phyloP scores from a whole-genome alignment of 2,113 vertebrate species.

The Podilymbus podiceps region DNA sequence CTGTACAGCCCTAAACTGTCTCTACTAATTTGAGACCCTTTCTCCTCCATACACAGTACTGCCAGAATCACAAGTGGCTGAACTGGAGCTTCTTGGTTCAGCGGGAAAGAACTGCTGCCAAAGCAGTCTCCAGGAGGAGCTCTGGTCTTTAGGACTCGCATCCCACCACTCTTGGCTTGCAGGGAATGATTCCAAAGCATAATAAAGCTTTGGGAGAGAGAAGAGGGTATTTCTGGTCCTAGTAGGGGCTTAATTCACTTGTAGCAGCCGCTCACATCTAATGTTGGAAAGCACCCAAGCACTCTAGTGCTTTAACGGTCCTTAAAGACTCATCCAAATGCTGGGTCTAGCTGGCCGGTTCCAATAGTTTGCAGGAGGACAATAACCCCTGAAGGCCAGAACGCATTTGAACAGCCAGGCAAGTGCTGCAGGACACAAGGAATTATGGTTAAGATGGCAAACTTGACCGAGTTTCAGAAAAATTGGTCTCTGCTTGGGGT shows the following conservation, averaged over 20 bases:
- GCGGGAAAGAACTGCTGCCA: neutral
- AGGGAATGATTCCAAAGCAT: slow-evolving; percentile 1
- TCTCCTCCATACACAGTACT: neutral
- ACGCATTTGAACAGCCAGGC: neutral
- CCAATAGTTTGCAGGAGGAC: neutral
- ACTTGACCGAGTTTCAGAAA: neutral
- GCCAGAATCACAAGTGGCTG: neutral
- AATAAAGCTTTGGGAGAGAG: neutral
- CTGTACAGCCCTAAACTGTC: neutral
- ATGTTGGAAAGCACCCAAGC: neutral
- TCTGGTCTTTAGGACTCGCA: neutral
- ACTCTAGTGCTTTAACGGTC: neutral
- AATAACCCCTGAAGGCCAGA: neutral
- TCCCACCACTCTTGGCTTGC: neutral
- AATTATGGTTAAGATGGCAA: neutral
- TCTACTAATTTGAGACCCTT: neutral
- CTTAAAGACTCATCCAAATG: neutral
- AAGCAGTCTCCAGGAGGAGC: neutral
- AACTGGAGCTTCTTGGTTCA: neutral
- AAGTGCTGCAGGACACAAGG: neutral
- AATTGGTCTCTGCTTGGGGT: neutral
- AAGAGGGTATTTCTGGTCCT: neutral
- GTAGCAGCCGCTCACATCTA: neutral
- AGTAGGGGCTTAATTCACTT: neutral
- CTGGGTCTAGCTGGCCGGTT: neutral